These are phyloP conservation scores for Aurelia aurita complex sp. Pacific DNA, from an alignment of 30 jellyfish, hydroid and myxozoan genomes.

Conservation along the genomic window DNA sequence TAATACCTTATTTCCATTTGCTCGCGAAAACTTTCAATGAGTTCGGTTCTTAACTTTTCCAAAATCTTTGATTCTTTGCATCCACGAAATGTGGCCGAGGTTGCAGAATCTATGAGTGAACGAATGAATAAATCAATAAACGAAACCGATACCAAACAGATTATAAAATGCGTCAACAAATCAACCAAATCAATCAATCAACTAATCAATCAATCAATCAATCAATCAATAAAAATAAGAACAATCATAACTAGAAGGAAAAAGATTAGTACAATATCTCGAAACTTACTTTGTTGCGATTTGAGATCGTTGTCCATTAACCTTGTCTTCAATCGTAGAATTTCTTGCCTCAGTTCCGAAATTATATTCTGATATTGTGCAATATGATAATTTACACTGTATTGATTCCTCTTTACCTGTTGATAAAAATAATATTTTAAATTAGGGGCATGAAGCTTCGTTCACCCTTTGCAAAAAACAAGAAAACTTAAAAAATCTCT, in stretches of 20 bases:
- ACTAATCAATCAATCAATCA: too few relatives aligned
- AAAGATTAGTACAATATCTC: too few relatives aligned
- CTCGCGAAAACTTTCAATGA: conserved; percentile 82
- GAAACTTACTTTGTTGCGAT: conserved; percentile 35
- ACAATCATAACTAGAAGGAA: too few relatives aligned
- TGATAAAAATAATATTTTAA: not conserved
- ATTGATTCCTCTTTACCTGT: conserved; percentile 91
- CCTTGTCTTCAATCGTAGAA: conserved; percentile 82
- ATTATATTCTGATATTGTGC: conserved; percentile 96
- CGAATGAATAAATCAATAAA: not conserved
- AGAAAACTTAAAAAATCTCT: too few relatives aligned
- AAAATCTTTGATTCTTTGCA: conserved; percentile 78
- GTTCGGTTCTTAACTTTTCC: conserved; percentile 74
- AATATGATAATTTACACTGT: conserved; percentile 93
- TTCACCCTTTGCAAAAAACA: too few relatives aligned
- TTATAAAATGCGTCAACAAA: too few relatives aligned
- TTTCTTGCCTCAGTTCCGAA: conserved; percentile 95
- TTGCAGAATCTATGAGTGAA: conserved; percentile 44
- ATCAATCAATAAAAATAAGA: too few relatives aligned
- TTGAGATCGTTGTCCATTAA: conserved; percentile 78
- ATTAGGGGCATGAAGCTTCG: too few relatives aligned
- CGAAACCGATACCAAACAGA: too few relatives aligned
- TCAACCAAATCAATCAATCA: too few relatives aligned
- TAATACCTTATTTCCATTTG: conserved; percentile 90
- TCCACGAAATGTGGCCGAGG: conserved; percentile 65